Percentiles rank a stretch among this genome's conserved stretches.
phyloP scores from a whole-genome alignment of 2,888 invertebrate genomes.

The Drosophila koepferae region DNA sequence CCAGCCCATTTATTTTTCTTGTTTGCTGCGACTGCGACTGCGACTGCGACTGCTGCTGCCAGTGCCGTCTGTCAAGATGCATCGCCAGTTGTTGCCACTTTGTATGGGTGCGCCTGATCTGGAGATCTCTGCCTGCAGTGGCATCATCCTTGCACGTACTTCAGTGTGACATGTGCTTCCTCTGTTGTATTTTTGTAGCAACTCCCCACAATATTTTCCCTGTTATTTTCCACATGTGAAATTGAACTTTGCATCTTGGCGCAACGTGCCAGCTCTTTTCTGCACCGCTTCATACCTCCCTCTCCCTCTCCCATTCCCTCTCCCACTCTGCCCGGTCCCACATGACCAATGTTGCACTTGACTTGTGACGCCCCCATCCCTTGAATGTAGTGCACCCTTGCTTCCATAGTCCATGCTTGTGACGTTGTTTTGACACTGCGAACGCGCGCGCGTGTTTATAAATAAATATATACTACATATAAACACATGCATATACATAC shows the following conservation, averaged over 20 bases:
- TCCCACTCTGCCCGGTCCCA: not conserved
- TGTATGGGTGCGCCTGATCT: conserved; percentile 29
- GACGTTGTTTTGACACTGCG: conserved; percentile 79
- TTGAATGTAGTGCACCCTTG: not conserved
- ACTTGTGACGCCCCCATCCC: conserved; percentile 66
- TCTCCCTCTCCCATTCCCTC: not conserved
- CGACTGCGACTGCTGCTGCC: conserved; percentile 25
- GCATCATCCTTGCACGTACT: conserved; percentile 53
- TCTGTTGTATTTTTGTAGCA: conserved; percentile 67
- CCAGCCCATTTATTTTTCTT: conserved; percentile 51
- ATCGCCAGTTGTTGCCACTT: conserved; percentile 61
- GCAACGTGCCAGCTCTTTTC: conserved; percentile 63
- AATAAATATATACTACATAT: conserved; percentile 59
- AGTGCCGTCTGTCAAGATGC: conserved; percentile 64
- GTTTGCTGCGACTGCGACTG: conserved; percentile 39
- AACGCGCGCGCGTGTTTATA: conserved; percentile 78
- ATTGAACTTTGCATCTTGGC: conserved; percentile 79
- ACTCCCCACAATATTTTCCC: conserved; percentile 46
- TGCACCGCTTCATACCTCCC: conserved; percentile 8
- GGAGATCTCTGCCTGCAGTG: conserved; percentile 12
- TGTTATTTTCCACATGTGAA: conserved; percentile 79
- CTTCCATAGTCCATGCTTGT: conserved; percentile 38
- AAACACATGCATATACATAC: too few relatives aligned
- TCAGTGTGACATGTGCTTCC: conserved; percentile 77
- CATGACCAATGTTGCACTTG: conserved; percentile 65